Conservation (phyloP, 2,797 vertebrate species). For the Chelon auratus region DNA sequence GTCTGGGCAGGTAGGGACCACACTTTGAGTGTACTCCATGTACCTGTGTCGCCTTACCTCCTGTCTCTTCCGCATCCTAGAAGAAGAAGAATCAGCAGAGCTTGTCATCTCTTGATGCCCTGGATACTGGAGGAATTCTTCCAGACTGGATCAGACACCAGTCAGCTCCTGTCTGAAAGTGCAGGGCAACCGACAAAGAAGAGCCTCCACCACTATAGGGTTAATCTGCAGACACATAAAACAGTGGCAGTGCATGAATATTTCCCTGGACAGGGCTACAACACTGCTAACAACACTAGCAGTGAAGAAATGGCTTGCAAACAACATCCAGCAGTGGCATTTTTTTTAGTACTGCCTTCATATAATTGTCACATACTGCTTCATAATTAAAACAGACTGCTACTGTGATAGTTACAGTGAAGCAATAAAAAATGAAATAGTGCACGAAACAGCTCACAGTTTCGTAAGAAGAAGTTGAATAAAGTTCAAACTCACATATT, state of each 20-base stretch:
- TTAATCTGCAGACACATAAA: constrained; percentile 84
- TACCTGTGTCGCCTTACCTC: constrained; percentile 48
- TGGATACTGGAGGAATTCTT: constrained; percentile 88
- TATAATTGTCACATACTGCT: background rate
- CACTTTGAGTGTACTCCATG: background rate
- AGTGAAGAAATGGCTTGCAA: background rate
- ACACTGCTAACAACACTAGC: background rate
- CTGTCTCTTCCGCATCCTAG: constrained; percentile 74
- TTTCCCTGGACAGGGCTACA: background rate
- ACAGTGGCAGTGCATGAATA: constrained; percentile 23
- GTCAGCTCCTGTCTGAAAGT: constrained; percentile 91
- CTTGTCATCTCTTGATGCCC: constrained; percentile 85
- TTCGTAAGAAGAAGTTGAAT: too few species aligned
- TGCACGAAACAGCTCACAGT: background rate
- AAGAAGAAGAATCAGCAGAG: constrained; percentile 13
- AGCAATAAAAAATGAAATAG: background rate
- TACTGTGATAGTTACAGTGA: background rate
- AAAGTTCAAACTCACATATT: too few species aligned
- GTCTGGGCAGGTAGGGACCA: background rate
- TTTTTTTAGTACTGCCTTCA: background rate
- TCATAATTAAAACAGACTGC: background rate
- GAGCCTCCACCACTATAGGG: constrained; percentile 88
- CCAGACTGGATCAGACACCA: constrained; percentile 86
- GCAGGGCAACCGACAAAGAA: constrained; percentile 87
- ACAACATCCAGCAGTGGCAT: background rate